These are phyloP conservation scores for Lasiurus borealis DNA, from an alignment of 2,113 vertebrate genomes.

Conservation along the genomic window DNA sequence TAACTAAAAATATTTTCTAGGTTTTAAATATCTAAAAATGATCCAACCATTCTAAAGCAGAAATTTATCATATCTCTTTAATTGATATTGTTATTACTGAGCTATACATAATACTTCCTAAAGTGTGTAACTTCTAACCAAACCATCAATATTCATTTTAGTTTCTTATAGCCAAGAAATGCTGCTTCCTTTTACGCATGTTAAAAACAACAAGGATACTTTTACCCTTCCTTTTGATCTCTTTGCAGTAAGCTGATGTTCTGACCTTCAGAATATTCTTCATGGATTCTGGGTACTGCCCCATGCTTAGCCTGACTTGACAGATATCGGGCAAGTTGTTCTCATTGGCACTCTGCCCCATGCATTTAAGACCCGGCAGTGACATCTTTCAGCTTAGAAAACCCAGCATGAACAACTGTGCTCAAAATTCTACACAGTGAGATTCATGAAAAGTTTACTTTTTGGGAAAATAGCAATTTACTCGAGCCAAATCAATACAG, in stretches of 20 bases:
- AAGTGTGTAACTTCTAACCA: background rate
- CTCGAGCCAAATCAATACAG: background rate
- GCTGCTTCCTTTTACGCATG: background rate
- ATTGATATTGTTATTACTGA: background rate
- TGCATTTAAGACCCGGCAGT: background rate
- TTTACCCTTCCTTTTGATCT: slow-evolving; percentile 17
- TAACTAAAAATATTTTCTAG: slow-evolving; percentile 1
- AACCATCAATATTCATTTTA: slow-evolving; percentile 31
- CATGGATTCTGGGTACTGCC: slow-evolving; percentile 17
- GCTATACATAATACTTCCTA: background rate
- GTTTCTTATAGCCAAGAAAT: slow-evolving; percentile 10
- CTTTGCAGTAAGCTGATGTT: background rate
- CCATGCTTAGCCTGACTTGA: background rate
- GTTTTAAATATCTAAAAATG: background rate
- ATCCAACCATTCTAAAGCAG: slow-evolving; percentile 8
- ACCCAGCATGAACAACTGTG: slow-evolving; percentile 47
- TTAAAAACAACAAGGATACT: background rate
- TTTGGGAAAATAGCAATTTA: background rate
- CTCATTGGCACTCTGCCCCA: background rate
- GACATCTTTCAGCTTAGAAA: slow-evolving; percentile 39
- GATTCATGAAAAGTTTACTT: slow-evolving; percentile 59
- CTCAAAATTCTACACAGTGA: background rate
- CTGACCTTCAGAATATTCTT: slow-evolving; percentile 50
- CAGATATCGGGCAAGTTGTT: background rate
- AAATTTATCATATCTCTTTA: slow-evolving; percentile 9